Evolutionary conservation across 1,140 invertebrate genomes (phyloP).

Genomic region (Drosophila pandora): DNA sequence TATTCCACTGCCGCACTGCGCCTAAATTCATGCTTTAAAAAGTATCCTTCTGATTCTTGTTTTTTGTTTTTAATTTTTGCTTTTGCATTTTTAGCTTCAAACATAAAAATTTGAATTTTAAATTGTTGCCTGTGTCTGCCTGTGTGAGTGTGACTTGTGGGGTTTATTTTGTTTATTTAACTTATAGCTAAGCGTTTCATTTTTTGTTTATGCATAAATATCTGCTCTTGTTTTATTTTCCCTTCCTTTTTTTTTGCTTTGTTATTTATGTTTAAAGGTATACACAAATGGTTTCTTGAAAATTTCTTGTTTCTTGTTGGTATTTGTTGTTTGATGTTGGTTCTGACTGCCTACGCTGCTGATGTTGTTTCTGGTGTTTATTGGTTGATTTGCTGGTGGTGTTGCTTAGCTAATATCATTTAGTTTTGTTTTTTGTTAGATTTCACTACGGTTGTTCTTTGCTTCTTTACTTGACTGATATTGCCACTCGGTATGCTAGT

Average conservation of each 20-base stretch:
- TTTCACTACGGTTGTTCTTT: conserved; percentile 62
- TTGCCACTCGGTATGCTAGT: conserved; percentile 64
- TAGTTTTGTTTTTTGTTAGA: conserved; percentile 15
- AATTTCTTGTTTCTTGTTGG: conserved; percentile 36
- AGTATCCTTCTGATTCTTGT: conserved; percentile 7
- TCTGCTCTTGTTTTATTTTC: conserved; percentile 52
- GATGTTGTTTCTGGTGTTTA: conserved; percentile 9
- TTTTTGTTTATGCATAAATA: conserved; percentile 80
- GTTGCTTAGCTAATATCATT: conserved; percentile 71
- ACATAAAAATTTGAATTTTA: conserved; percentile 62
- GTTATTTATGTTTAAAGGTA: conserved; percentile 66
- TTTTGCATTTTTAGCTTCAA: conserved; percentile 52
- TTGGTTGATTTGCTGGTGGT: conserved; percentile 37
- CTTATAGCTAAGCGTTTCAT: conserved; percentile 78
- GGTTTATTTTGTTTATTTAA: conserved; percentile 58
- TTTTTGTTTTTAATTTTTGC: neutral
- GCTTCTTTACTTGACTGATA: conserved; percentile 72
- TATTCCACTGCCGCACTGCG: conserved; percentile 28
- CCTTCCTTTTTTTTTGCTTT: conserved; percentile 40
- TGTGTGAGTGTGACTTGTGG: conserved; percentile 38
- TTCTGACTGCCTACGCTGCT: conserved; percentile 35
- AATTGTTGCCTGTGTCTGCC: conserved; percentile 30
- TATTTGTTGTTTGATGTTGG: conserved; percentile 18
- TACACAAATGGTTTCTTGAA: conserved; percentile 77
- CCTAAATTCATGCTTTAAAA: conserved; percentile 75